A percentile compares a stretch with the other conserved stretches of the same genome.
Conservation (phyloP, 2,797 vertebrate species). For the Gorsachius magnificus region DNA sequence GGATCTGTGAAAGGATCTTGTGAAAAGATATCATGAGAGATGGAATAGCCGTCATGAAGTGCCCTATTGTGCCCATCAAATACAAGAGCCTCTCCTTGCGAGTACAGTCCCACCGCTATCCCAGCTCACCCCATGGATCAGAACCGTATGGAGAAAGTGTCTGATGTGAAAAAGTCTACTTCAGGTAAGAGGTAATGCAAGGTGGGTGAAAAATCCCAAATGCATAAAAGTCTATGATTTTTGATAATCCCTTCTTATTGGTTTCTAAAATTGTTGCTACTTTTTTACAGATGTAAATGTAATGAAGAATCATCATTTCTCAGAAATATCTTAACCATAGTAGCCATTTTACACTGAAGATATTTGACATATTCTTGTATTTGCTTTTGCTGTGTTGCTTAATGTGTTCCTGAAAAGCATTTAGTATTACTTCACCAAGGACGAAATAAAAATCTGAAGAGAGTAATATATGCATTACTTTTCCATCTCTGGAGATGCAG, state of each 20-base stretch:
- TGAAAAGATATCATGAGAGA: not conserved
- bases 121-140: not conserved
- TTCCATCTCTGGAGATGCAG: not conserved
- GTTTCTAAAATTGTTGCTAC: not conserved
- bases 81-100: not conserved
- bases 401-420: not conserved
- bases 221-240: not conserved
- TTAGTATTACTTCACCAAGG: not conserved
- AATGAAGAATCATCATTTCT: not conserved
- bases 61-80: not conserved
- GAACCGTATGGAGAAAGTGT: not conserved
- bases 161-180: not conserved
- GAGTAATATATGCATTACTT: not conserved
- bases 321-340: not conserved
- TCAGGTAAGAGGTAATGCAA: not conserved
- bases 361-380: not conserved
- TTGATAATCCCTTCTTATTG: not conserved
- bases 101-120: not conserved
- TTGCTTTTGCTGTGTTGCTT: not conserved
- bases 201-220: fast-evolving
- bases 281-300: not conserved
- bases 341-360: not conserved
- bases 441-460: not conserved
- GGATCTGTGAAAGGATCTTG: not conserved
- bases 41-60: not conserved